A percentile compares a stretch with the other conserved stretches of the same genome.
Conservation (phyloP, 1,140 invertebrate genomes). For the Papilio polytes region DNA sequence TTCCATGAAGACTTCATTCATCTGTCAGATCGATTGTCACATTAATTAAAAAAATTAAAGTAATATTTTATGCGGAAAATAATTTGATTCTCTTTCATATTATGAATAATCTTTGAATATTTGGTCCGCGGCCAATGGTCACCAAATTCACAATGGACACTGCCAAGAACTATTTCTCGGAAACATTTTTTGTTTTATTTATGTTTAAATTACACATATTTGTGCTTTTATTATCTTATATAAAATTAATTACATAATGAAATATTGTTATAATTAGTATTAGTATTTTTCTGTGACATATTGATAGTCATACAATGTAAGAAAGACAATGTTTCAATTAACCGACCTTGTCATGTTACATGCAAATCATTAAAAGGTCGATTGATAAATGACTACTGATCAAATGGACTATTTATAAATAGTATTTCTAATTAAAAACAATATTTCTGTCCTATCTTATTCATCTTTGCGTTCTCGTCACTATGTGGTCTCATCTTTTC, state of each 20-base stretch:
- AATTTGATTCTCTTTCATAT: background rate
- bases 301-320: background rate
- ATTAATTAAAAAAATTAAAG: conserved; percentile 8
- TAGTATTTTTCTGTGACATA: background rate
- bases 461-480: no score
- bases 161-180: conserved; percentile 47
- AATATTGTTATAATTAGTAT: background rate
- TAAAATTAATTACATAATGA: no score
- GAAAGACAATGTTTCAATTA: background rate
- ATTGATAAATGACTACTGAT: background rate
- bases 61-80: background rate
- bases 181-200: conserved; percentile 1
- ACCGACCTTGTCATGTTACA: background rate
- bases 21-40: conserved; percentile 19
- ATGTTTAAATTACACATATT: background rate
- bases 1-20: conserved; percentile 30
- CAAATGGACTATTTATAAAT: background rate
- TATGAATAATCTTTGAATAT: conserved; percentile 9
- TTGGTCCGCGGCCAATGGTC: conserved; percentile 38
- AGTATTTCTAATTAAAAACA: background rate
- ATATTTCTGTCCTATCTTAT: no score
- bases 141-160: conserved; percentile 35
- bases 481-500: no score
- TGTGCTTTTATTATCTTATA: background rate
- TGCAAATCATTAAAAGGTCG: conserved; percentile 16